Conservation (phyloP, 2,113 vertebrate species). For the Axis porcinus region DNA sequence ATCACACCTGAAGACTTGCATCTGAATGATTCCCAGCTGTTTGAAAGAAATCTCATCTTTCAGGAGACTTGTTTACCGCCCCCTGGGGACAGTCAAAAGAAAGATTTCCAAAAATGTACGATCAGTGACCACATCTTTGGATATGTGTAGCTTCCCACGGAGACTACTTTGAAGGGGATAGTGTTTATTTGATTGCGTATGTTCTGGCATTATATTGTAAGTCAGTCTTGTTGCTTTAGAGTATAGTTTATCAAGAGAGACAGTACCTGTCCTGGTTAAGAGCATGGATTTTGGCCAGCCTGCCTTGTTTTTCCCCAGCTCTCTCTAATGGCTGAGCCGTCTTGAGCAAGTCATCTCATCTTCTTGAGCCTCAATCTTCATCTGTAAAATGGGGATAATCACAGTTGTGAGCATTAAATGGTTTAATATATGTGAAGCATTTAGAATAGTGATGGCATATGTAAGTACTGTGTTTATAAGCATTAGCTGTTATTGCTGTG, state of each 20-base stretch:
- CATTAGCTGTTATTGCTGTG: not conserved
- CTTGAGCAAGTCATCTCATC: not conserved
- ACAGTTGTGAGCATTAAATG: not conserved
- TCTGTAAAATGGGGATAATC: conserved; percentile 1
- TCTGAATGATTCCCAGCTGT: conserved; percentile 18
- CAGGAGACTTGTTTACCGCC: not conserved
- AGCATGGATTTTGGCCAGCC: not conserved
- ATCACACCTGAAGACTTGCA: not conserved
- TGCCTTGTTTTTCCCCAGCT: not conserved
- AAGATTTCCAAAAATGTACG: conserved; percentile 24
- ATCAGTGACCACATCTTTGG: not conserved
- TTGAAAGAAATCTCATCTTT: conserved; percentile 11
- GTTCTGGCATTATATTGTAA: not conserved
- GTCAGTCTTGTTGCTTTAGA: not conserved
- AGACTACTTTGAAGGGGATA: not conserved
- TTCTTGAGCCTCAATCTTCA: not conserved
- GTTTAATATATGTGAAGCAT: not conserved
- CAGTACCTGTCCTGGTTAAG: not conserved
- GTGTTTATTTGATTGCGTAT: not conserved
- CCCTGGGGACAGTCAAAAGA: conserved; percentile 19
- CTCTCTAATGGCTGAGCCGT: not conserved
- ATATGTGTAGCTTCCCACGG: not conserved
- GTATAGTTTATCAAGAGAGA: not conserved
- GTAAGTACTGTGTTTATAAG: not conserved
- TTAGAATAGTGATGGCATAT: not conserved